Evolutionary conservation across 2,888 invertebrate species (phyloP).

Genomic region (Sarcophaga rosellei): DNA sequence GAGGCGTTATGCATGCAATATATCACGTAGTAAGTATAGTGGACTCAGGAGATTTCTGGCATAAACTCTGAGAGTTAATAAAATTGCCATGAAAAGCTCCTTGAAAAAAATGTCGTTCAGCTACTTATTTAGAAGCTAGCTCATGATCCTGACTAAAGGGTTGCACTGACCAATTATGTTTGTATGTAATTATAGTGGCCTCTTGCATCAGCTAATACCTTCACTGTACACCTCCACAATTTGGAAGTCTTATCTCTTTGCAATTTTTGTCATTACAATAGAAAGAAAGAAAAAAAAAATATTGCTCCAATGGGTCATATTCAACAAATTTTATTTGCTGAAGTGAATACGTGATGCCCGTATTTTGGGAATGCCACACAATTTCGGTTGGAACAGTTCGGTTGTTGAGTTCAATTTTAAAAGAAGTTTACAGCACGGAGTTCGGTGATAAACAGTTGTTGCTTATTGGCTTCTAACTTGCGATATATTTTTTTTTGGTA

Average conservation of each 20-base stretch:
- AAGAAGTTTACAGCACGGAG: not conserved
- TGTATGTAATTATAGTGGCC: not conserved
- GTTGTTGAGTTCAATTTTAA: not conserved
- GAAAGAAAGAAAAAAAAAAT: not conserved
- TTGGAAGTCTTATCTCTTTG: not conserved
- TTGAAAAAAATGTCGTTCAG: no score
- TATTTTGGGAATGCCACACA: not conserved
- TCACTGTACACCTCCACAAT: no score
- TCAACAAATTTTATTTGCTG: not conserved
- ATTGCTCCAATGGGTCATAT: not conserved
- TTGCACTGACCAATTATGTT: no score
- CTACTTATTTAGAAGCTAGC: no score
- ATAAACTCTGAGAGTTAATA: no score
- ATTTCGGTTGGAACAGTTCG: slow-evolving; percentile 5
- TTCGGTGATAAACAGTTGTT: not conserved
- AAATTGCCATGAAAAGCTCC: no score
- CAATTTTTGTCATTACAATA: not conserved
- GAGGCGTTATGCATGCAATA: not conserved
- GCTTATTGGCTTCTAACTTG: not conserved
- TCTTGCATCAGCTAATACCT: not conserved
- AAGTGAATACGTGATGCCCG: slow-evolving; percentile 1
- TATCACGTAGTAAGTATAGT: not conserved
- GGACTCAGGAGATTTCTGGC: no score
- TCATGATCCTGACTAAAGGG: no score
- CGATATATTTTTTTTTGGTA: not conserved